phyloP scores from a whole-genome alignment of 2,113 vertebrate genomes.

The Ptilonorhynchus violaceus region DNA sequence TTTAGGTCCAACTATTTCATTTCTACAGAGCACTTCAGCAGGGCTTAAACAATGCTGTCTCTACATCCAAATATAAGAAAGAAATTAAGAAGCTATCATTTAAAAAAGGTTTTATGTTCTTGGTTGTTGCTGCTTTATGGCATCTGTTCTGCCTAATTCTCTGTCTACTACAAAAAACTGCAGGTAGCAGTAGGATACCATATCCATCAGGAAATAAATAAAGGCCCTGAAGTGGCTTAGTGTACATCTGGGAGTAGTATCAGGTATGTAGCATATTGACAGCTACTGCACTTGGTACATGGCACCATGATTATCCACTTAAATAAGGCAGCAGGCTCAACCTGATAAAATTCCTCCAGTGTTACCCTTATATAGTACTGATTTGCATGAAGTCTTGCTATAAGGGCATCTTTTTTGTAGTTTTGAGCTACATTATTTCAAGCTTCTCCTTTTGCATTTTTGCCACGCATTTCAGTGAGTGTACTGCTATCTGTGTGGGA shows the following conservation, averaged over 20 bases:
- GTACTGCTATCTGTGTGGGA: not conserved
- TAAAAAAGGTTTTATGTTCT: fast-evolving
- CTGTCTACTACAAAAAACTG: not conserved
- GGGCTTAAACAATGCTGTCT: not conserved
- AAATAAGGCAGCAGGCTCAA: not conserved
- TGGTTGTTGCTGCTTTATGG: not conserved
- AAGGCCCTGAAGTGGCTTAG: not conserved
- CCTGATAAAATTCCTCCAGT: not conserved
- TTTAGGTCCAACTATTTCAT: not conserved
- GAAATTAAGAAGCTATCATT: not conserved
- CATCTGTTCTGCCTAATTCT: not conserved
- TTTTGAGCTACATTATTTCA: not conserved
- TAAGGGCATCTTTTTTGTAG: not conserved
- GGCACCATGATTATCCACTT: not conserved
- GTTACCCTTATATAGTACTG: not conserved
- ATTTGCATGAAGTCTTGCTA: not conserved
- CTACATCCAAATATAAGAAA: not conserved
- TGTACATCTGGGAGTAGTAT: not conserved
- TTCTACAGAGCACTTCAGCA: not conserved
- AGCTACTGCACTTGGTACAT: not conserved
- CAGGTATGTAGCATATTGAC: not conserved
- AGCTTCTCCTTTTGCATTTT: not conserved
- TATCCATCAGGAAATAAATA: not conserved
- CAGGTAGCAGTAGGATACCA: not conserved
- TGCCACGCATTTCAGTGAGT: not conserved